phyloP scores from a whole-genome alignment of 1,140 invertebrate species.

The Sinonovacula constricta region DNA sequence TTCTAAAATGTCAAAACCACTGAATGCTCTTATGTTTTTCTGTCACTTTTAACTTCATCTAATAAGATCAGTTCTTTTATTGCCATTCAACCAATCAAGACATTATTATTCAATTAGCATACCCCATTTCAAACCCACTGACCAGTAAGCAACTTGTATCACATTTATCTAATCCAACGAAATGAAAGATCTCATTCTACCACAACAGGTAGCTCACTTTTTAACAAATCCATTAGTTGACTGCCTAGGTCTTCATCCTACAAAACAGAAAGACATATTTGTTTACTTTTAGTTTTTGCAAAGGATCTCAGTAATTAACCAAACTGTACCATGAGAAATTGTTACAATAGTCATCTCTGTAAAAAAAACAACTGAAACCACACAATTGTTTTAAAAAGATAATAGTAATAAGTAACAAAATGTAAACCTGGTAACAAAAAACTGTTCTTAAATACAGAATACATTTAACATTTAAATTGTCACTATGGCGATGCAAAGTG shows the following conservation, averaged over 20 bases:
- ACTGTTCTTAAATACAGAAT: not conserved
- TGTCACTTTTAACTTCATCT: no score
- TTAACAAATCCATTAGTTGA: slow-evolving; percentile 84
- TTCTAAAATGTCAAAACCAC: no score
- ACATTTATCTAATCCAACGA: no score
- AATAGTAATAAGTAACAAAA: not conserved
- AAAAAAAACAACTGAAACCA: not conserved
- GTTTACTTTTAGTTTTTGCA: not conserved
- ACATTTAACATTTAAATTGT: not conserved
- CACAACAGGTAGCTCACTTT: slow-evolving; percentile 41
- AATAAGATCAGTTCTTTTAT: no score
- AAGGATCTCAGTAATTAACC: not conserved
- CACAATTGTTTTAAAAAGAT: not conserved
- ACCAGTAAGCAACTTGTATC: no score
- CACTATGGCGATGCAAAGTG: not conserved
- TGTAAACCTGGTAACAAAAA: not conserved
- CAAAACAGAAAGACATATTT: slow-evolving; percentile 47
- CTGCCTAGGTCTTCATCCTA: slow-evolving; percentile 94
- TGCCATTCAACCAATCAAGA: no score
- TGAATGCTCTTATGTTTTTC: no score
- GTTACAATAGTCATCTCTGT: not conserved
- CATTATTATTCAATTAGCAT: no score
- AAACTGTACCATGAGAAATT: not conserved
- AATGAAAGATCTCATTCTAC: no score
- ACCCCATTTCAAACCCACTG: no score